Conservation (phyloP, 2,888 invertebrate species). For the Platycheirus albimanus region DNA sequence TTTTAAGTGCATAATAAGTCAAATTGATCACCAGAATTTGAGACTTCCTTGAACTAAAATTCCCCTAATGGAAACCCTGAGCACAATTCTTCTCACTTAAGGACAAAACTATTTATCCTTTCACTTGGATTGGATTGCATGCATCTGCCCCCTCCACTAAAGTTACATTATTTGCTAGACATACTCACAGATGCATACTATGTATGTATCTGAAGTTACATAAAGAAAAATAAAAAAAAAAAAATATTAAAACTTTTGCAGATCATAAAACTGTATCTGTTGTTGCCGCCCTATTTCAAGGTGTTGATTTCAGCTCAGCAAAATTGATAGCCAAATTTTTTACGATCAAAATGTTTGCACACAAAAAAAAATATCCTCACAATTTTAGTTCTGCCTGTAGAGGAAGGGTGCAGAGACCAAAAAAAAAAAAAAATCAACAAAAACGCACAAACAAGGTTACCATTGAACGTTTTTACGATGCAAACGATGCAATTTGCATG, state of each 20-base stretch:
- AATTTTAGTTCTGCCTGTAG: not conserved
- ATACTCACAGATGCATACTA: too few relatives aligned
- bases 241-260: conserved; percentile 6
- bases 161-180: too few relatives aligned
- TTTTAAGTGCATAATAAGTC: too few relatives aligned
- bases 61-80: too few relatives aligned
- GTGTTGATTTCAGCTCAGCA: conserved; percentile 65
- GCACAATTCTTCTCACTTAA: too few relatives aligned
- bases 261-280: conserved; percentile 44
- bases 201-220: too few relatives aligned
- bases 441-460: conserved; percentile 67
- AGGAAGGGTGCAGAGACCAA: not conserved
- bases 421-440: conserved; percentile 9
- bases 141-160: too few relatives aligned
- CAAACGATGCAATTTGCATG: conserved; percentile 74
- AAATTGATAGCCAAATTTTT: conserved; percentile 69
- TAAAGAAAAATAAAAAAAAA: too few relatives aligned
- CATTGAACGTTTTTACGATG: conserved; percentile 72
- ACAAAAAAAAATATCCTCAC: not conserved
- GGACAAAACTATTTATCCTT: too few relatives aligned
- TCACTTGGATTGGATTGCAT: too few relatives aligned
- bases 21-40: too few relatives aligned
- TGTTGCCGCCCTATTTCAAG: conserved; percentile 48
- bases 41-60: too few relatives aligned
- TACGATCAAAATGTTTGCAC: conserved; percentile 13